These are phyloP conservation scores for Vulpes ferrilata DNA, from an alignment of 2,113 vertebrate genomes.

Conservation along the genomic window DNA sequence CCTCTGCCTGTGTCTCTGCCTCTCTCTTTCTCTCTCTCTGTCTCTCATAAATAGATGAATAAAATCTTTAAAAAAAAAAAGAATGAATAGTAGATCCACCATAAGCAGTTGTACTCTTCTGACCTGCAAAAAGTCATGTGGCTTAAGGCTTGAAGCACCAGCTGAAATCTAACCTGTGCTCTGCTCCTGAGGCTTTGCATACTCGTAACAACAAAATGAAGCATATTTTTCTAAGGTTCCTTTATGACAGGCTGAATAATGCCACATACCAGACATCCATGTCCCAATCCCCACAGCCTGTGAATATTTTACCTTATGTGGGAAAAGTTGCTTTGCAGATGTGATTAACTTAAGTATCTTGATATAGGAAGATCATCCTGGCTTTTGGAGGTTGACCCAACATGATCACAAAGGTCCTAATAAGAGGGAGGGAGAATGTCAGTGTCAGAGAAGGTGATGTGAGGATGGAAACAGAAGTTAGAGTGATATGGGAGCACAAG, in stretches of 20 bases:
- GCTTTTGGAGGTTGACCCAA: neutral
- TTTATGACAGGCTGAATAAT: neutral
- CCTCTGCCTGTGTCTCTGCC: too few relatives aligned
- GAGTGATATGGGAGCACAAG: neutral
- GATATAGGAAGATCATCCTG: neutral
- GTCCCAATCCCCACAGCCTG: neutral
- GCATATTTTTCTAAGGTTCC: neutral
- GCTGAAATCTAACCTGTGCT: neutral
- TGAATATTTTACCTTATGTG: neutral
- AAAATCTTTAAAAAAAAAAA: too few relatives aligned
- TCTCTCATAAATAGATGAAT: too few relatives aligned
- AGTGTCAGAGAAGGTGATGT: neutral
- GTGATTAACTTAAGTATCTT: neutral
- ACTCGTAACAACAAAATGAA: neutral
- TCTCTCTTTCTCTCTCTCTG: too few relatives aligned
- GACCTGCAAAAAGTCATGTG: neutral
- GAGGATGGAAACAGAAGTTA: neutral
- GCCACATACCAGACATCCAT: neutral
- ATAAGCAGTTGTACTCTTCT: neutral
- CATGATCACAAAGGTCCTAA: neutral
- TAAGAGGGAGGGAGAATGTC: fast-evolving
- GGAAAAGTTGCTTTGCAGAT: neutral
- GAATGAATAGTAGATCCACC: neutral
- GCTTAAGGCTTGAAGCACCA: neutral
- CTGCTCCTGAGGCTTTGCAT: neutral